phyloP scores from a whole-genome alignment of 2,797 vertebrate species.

The Ara ararauna region DNA sequence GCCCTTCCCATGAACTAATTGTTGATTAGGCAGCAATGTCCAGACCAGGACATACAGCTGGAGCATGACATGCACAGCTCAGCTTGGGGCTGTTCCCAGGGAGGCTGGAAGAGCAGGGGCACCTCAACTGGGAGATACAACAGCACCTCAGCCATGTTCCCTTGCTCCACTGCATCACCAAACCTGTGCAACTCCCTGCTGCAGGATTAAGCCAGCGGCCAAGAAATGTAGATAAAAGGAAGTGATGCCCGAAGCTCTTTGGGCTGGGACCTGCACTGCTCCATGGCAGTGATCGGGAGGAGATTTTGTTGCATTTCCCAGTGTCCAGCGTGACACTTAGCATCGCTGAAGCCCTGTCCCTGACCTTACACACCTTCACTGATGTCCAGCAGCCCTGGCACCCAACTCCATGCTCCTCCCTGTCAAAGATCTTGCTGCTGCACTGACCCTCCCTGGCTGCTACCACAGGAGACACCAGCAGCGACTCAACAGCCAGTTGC shows the following conservation, averaged over 20 bases:
- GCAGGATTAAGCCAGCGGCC: neutral
- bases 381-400: neutral
- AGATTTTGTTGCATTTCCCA: neutral
- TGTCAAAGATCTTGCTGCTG: neutral
- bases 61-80: neutral
- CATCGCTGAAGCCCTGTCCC: neutral
- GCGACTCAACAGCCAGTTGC: neutral
- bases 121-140: neutral
- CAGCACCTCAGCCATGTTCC: neutral
- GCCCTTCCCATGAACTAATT: neutral
- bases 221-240: neutral
- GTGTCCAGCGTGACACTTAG: neutral
- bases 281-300: neutral
- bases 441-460: neutral
- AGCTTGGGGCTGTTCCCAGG: neutral
- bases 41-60: neutral
- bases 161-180: neutral
- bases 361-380: rapidly evolving
- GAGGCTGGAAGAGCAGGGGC: neutral
- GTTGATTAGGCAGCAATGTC: neutral
- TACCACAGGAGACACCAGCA: neutral
- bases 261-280: neutral
- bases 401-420: rapidly evolving
- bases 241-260: neutral
- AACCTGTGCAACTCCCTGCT: neutral